Evolutionary conservation across 2,113 vertebrate genomes (phyloP).

Genomic region (Pseudois nayaur): DNA sequence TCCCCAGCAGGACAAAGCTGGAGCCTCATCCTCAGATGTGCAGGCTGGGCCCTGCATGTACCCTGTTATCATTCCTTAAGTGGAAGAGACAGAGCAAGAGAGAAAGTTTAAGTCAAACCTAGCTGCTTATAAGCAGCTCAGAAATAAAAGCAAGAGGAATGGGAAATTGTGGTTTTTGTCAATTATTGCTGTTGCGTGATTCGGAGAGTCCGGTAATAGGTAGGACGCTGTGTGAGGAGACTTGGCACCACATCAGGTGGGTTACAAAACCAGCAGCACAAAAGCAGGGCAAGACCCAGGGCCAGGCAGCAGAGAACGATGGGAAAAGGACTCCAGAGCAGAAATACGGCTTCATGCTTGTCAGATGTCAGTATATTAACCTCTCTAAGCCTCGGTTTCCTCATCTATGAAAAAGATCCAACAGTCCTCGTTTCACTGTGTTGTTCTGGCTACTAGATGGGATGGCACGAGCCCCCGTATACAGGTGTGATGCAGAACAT

Average conservation of each 20-base stretch:
- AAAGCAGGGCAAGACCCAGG: not conserved
- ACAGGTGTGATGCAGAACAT: not conserved
- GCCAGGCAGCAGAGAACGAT: not conserved
- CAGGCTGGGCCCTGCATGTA: not conserved
- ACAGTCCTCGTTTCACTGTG: not conserved
- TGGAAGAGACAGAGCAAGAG: not conserved
- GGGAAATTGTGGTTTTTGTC: not conserved
- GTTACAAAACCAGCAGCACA: not conserved
- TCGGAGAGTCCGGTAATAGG: not conserved
- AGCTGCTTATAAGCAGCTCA: not conserved
- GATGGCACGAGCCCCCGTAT: not conserved
- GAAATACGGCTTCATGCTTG: not conserved
- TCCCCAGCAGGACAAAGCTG: not conserved
- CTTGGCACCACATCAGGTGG: fast-evolving
- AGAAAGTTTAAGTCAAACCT: not conserved
- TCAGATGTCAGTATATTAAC: not conserved
- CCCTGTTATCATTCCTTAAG: not conserved
- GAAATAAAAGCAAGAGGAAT: not conserved
- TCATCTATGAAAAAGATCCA: not conserved
- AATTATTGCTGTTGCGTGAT: not conserved
- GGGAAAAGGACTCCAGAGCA: not conserved
- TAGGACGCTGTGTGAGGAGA: not conserved
- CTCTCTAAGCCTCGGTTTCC: not conserved
- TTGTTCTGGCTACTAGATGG: not conserved
- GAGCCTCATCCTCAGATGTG: not conserved